Evolutionary conservation across 2,113 vertebrate species (phyloP), one percentile per base, ranked within the genome.

Genomic region (Zapornia atra): DNA sequence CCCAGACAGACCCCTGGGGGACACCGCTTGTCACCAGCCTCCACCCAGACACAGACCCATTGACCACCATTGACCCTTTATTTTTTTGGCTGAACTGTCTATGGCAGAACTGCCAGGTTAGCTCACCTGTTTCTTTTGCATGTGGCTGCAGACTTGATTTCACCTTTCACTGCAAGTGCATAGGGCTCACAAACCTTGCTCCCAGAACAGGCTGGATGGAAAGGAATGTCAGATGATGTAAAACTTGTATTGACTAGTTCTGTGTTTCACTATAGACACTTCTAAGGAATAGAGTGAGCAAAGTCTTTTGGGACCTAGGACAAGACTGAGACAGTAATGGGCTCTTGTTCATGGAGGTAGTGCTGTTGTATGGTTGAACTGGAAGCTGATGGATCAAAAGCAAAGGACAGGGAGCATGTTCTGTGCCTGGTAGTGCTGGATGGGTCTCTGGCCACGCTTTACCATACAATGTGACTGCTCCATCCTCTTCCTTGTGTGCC

Each of bases 91-190:
- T 71, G 51, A 70, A 33, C 20, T 46, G 6, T 6, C 16, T 34
- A 8, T 20, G n/a, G 42, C 6, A 38, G 33, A 12, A 20, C 26
- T 21, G 24, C 29, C 44, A 11, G 5, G 17, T 63, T 34, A 71
- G 17, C 36, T 70, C 7, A 54, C 29, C 21, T 24, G 26, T 15
- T 28, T 20, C 64, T 20, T 64, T 75, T 0, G 4, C 11, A 0
- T 2, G 8, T 11, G 12, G 29, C 70, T 64, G 38, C 15, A 28
- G 53, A 59, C 26, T 29, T 31, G 28, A 34, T 63, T 68, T 69
- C 10, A 2, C 1, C 0, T 76, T 64, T 28, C 4, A 1, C 19
- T 26, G 10, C 14, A 31, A n/a, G 48, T 7, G 15, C 5, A 2
- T 26, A 9, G 57, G 28, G 75, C 48, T 76, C 20, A 4, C 22